Conservation (phyloP, 2,888 invertebrate species). For the Sussaba pulchella region DNA sequence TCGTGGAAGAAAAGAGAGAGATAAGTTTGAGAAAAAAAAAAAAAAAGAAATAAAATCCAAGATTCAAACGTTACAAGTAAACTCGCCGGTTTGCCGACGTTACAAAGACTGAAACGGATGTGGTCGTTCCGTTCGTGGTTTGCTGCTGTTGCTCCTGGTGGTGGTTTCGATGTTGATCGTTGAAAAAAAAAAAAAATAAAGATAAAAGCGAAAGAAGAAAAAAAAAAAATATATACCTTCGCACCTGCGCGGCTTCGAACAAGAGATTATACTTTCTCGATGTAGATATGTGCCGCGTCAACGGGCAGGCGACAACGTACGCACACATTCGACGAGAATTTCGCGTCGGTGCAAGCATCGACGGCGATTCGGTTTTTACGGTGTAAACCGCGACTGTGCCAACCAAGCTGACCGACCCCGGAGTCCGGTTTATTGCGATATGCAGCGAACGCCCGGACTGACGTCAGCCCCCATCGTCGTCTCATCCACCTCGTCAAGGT, state of each 20-base stretch:
- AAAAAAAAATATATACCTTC: no score
- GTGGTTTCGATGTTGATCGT: not conserved
- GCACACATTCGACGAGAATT: not conserved
- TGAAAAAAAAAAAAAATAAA: not conserved
- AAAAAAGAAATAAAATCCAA: no score
- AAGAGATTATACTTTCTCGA: conserved; percentile 46
- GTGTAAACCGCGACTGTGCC: no score
- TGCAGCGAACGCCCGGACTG: not conserved
- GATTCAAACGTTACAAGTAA: conserved; percentile 4
- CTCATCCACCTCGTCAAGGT: conserved; percentile 22
- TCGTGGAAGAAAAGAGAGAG: not conserved
- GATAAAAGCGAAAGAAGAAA: no score
- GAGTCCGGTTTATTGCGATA: not conserved
- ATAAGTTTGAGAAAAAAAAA: no score
- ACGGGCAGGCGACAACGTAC: conserved; percentile 1
- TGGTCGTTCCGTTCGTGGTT: not conserved
- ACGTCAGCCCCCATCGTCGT: not conserved
- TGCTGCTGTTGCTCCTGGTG: not conserved
- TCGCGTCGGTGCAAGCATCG: conserved; percentile 7
- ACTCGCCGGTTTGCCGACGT: conserved; percentile 48
- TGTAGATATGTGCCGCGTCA: conserved; percentile 11
- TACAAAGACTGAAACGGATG: conserved; percentile 56
- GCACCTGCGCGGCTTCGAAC: conserved; percentile 61
- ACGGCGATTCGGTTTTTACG: conserved; percentile 22
- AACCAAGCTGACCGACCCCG: conserved; percentile 8